phyloP scores from a whole-genome alignment of 2,113 vertebrate species.

The Telmatochromis sp. region DNA sequence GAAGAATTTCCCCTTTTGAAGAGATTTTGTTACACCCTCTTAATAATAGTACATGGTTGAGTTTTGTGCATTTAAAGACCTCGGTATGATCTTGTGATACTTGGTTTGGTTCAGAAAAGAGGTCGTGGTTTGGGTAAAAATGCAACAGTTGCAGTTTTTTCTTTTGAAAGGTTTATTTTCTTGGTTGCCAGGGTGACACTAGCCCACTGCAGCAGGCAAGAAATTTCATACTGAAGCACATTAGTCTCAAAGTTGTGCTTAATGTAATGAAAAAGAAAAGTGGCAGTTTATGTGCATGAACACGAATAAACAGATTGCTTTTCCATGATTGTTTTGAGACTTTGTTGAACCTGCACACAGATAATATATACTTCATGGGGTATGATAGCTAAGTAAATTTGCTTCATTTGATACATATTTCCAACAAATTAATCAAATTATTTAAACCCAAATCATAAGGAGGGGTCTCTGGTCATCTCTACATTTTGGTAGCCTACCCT shows the following conservation, averaged over 20 bases:
- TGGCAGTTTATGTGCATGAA: neutral
- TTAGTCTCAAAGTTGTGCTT: neutral
- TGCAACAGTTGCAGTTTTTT: neutral
- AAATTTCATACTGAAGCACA: neutral
- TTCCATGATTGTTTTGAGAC: neutral
- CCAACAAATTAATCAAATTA: neutral
- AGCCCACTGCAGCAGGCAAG: neutral
- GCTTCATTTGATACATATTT: neutral
- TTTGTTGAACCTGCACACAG: neutral
- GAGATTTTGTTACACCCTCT: neutral
- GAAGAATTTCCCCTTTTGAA: neutral
- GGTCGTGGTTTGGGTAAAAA: neutral
- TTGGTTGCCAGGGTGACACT: neutral
- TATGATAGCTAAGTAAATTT: neutral
- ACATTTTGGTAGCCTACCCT: neutral
- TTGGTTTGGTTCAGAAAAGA: neutral
- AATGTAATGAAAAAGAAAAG: neutral
- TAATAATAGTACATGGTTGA: neutral
- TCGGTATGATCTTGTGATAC: neutral
- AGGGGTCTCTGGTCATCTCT: neutral
- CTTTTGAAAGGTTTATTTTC: neutral
- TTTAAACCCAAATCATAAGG: neutral
- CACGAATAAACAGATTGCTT: neutral
- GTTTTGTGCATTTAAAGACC: neutral
- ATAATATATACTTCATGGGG: neutral